phyloP scores from a whole-genome alignment of 2,797 vertebrate species.

The Galaxias olidus region DNA sequence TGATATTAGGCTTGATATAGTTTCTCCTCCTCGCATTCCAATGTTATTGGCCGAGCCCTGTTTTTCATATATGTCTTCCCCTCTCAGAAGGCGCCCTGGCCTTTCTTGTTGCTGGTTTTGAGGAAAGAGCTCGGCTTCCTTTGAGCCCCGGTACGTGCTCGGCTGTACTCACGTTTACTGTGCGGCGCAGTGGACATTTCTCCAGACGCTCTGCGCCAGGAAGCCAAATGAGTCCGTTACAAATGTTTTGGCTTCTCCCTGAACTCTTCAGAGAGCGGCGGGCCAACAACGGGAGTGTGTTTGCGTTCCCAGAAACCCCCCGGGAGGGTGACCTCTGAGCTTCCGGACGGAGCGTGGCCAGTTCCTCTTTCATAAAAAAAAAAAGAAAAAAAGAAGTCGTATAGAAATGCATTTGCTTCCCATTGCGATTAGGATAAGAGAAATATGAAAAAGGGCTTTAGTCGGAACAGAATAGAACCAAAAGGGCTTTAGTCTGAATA shows the following conservation, averaged over 20 bases:
- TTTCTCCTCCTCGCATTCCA: constrained; percentile 9
- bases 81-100: constrained; percentile 23
- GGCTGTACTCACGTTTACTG: constrained; percentile 67
- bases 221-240: constrained; percentile 71
- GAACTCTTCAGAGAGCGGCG: constrained; percentile 58
- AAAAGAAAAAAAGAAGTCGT: constrained; percentile 6
- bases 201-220: constrained; percentile 41
- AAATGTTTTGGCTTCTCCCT: constrained; percentile 77
- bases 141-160: constrained; percentile 58
- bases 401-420: constrained; percentile 16
- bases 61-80: neutral
- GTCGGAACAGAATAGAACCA: constrained; percentile 51
- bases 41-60: neutral
- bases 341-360: constrained; percentile 50
- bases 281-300: constrained; percentile 67
- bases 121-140: constrained; percentile 54
- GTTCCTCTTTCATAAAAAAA: constrained; percentile 49
- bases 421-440: constrained; percentile 67
- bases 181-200: constrained; percentile 54
- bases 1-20: constrained; percentile 23
- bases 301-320: constrained; percentile 69
- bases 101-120: constrained; percentile 50
- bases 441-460: constrained; percentile 58
- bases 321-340: constrained; percentile 54
- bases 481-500: constrained; percentile 44